These are phyloP conservation scores for Brachionus paranguensis DNA, from an alignment of 1,140 invertebrate species.

Conservation along the genomic window DNA sequence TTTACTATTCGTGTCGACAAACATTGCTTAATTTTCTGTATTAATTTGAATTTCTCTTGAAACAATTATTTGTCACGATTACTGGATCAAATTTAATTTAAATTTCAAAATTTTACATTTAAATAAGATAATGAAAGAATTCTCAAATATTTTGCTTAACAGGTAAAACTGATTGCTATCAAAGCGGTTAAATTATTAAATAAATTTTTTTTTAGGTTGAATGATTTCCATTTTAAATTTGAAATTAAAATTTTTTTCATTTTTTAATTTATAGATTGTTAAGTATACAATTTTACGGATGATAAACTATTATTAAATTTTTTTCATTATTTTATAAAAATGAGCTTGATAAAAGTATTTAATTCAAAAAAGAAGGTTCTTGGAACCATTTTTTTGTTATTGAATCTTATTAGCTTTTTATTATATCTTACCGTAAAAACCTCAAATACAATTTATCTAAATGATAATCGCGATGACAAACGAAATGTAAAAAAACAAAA, in stretches of 20 bases:
- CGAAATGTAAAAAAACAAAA: background rate
- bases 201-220: background rate
- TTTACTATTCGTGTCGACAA: background rate
- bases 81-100: background rate
- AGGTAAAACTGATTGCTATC: no score
- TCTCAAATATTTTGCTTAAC: background rate
- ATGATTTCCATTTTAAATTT: background rate
- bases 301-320: background rate
- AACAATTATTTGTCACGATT: background rate
- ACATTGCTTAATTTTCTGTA: background rate
- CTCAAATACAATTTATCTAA: background rate
- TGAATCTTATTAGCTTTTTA: background rate
- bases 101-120: background rate
- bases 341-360: background rate
- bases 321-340: background rate
- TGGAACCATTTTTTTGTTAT: background rate
- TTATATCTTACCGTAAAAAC: background rate
- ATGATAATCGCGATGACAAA: background rate
- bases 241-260: background rate
- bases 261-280: background rate
- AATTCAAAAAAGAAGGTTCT: background rate
- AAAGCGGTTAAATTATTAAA: no score
- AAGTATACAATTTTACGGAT: background rate
- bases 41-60: background rate
- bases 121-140: background rate